These are phyloP conservation scores for Bruchidius siliquastri DNA, from an alignment of 2,888 invertebrate genomes.

Conservation along the genomic window DNA sequence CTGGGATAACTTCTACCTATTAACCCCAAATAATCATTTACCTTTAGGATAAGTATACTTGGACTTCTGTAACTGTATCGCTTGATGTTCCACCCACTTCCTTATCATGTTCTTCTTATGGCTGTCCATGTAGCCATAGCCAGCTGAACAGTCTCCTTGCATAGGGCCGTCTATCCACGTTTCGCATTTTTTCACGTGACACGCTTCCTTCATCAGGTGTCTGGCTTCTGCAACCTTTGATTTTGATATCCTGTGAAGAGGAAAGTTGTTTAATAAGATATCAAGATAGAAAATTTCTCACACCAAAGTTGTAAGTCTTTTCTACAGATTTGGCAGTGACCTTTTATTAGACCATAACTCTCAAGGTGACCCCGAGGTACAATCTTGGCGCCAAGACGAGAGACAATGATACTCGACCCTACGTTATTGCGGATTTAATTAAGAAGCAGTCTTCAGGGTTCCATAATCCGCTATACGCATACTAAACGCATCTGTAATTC, in stretches of 20 bases:
- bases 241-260: slow-evolving; percentile 14
- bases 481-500: too few species aligned
- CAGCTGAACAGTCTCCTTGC: slow-evolving; percentile 55
- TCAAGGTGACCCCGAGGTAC: too few species aligned
- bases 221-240: slow-evolving; percentile 62
- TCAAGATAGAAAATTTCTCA: too few species aligned
- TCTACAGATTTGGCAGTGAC: too few species aligned
- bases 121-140: slow-evolving; percentile 88
- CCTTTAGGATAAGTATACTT: slow-evolving; percentile 37
- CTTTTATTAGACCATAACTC: too few species aligned
- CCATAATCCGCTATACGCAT: too few species aligned
- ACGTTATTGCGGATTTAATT: too few species aligned
- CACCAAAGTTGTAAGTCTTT: too few species aligned
- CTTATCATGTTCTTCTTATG: slow-evolving; percentile 91
- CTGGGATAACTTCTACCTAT: too few species aligned
- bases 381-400: too few species aligned
- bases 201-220: slow-evolving; percentile 72
- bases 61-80: slow-evolving; percentile 71
- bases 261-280: neutral
- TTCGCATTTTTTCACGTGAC: slow-evolving; percentile 74
- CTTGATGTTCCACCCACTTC: slow-evolving; percentile 90
- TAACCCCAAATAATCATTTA: neutral
- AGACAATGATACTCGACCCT: too few species aligned
- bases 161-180: slow-evolving; percentile 96
- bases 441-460: too few species aligned